Evolutionary conservation across 1,140 invertebrate genomes (phyloP).

Genomic region (Lordiphosa clarofinis): DNA sequence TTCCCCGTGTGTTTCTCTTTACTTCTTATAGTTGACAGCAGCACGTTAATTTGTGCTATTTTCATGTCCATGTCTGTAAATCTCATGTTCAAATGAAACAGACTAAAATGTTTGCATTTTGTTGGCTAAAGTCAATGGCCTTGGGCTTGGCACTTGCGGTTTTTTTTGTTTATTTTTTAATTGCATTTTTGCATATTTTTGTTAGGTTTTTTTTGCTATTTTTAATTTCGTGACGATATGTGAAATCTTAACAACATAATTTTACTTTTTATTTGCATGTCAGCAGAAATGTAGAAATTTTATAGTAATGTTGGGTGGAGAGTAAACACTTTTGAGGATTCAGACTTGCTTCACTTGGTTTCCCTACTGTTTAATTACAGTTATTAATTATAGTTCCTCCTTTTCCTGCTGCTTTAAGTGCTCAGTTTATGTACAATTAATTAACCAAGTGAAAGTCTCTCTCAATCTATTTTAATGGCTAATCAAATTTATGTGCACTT

Average conservation of each 20-base stretch:
- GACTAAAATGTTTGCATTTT: conserved; percentile 13
- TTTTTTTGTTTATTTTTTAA: conserved; percentile 31
- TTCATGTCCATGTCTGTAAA: too few species aligned
- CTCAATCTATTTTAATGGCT: conserved; percentile 27
- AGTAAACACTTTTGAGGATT: too few species aligned
- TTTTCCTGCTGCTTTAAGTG: not conserved
- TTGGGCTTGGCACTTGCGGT: conserved; percentile 22
- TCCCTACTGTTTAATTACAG: too few species aligned
- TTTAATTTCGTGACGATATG: conserved; percentile 49
- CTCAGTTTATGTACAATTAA: conserved; percentile 25
- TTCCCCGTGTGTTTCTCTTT: too few species aligned
- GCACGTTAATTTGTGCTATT: too few species aligned
- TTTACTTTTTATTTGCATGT: conserved; percentile 23
- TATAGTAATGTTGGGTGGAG: conserved; percentile 4
- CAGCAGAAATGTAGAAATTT: conserved; percentile 9
- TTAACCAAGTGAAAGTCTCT: conserved; percentile 61
- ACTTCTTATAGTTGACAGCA: too few species aligned
- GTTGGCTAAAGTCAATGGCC: conserved; percentile 1
- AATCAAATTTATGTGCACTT: conserved; percentile 59
- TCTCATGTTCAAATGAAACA: not conserved
- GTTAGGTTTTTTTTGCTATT: conserved; percentile 1
- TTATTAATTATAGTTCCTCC: too few species aligned
- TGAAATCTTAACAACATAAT: not conserved
- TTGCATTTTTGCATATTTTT: conserved; percentile 40
- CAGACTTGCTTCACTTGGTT: too few species aligned